These are phyloP conservation scores for Apodemia mormo DNA, from an alignment of 2,888 invertebrate genomes.

Conservation along the genomic window DNA sequence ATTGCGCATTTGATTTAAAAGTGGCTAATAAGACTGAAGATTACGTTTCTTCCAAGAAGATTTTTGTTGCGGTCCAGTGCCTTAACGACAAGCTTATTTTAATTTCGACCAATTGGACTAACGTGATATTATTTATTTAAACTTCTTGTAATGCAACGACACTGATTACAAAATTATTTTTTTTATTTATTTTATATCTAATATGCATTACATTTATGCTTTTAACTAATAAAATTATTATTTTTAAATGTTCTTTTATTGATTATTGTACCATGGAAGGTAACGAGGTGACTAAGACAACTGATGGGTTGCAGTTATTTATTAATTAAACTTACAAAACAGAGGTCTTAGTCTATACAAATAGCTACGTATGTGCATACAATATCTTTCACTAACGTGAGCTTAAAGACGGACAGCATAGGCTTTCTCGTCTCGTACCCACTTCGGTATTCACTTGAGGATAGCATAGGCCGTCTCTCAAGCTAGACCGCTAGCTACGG, in stretches of 20 bases:
- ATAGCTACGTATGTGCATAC: no score
- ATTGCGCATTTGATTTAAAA: constrained; percentile 1
- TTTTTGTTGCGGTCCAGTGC: constrained; percentile 6
- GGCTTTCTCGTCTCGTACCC: no score
- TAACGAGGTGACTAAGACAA: no score
- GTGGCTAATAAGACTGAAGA: constrained; percentile 6
- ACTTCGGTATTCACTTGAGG: no score
- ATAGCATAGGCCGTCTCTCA: no score
- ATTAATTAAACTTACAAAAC: no score
- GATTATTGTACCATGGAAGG: no score
- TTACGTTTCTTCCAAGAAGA: constrained; percentile 16
- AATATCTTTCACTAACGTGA: no score
- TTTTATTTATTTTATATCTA: constrained; percentile 5
- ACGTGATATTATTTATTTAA: not conserved
- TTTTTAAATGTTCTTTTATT: constrained; percentile 4
- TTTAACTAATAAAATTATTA: constrained; percentile 14
- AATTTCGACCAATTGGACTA: not conserved
- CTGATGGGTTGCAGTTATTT: no score
- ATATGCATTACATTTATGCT: constrained; percentile 15
- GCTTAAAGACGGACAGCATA: no score
- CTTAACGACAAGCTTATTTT: constrained; percentile 6
- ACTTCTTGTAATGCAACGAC: constrained; percentile 2
- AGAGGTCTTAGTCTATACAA: no score
- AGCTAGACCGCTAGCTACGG: no score
- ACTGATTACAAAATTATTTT: not conserved